Percentiles rank a stretch among this genome's conserved stretches.
phyloP scores from a whole-genome alignment of 2,113 vertebrate genomes.

The Grallaria varia region DNA sequence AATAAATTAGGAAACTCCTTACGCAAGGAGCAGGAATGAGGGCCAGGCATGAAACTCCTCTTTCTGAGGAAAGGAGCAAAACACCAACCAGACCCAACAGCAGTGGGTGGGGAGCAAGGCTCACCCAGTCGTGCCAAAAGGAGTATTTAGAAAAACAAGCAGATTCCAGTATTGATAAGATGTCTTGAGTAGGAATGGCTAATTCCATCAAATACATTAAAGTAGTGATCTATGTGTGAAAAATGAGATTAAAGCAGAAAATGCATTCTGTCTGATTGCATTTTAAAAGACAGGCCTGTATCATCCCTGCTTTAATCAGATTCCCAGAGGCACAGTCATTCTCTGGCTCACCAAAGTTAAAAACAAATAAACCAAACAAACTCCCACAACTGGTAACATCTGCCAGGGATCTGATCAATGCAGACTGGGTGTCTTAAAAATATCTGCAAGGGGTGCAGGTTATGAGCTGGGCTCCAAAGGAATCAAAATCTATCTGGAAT shows the following conservation, averaged over 20 bases:
- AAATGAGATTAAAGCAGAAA: constrained; percentile 21
- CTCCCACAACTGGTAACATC: background rate
- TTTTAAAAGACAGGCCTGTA: background rate
- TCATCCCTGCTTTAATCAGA: background rate
- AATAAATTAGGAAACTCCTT: constrained; percentile 47
- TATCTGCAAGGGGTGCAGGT: background rate
- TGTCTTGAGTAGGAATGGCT: background rate
- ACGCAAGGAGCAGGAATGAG: background rate
- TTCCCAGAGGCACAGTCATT: background rate
- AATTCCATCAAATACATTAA: constrained; percentile 8
- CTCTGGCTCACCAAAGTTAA: background rate
- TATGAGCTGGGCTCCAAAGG: background rate
- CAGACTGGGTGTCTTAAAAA: background rate
- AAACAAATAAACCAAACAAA: background rate
- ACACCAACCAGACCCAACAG: background rate
- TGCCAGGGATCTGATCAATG: background rate
- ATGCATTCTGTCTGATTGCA: background rate
- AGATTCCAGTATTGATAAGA: background rate
- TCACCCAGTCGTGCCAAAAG: background rate
- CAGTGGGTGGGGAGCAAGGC: background rate
- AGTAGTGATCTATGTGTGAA: background rate
- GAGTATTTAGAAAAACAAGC: background rate
- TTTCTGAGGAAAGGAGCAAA: background rate
- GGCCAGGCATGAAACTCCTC: background rate
- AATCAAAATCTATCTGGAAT: background rate